Evolutionary conservation across 2,113 vertebrate species (phyloP).

Genomic region (Pithys albifrons): DNA sequence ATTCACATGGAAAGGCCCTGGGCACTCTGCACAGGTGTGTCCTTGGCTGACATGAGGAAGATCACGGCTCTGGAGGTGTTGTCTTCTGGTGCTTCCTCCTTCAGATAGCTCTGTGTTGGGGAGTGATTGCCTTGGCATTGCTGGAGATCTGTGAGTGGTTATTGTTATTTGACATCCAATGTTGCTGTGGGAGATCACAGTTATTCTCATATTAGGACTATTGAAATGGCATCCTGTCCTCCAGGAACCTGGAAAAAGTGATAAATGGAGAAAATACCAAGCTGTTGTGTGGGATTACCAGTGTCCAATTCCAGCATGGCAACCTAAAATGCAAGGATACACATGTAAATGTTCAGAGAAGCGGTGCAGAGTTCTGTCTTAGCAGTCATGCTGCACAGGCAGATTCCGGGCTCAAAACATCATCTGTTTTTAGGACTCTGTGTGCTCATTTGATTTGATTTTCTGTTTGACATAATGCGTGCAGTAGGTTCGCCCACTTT

Average conservation of each 20-base stretch:
- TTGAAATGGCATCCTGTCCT: not conserved
- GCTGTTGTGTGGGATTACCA: not conserved
- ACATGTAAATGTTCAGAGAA: not conserved
- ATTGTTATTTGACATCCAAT: not conserved
- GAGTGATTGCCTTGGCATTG: not conserved
- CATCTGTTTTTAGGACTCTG: not conserved
- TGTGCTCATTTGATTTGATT: not conserved
- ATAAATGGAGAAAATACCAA: not conserved
- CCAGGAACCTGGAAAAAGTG: not conserved
- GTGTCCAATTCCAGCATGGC: not conserved
- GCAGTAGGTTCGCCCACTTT: not conserved
- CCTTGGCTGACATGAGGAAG: not conserved
- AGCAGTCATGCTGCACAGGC: not conserved
- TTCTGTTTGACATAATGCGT: fast-evolving
- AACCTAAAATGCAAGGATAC: not conserved
- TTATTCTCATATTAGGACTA: not conserved
- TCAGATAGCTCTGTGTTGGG: not conserved
- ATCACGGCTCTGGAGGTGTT: not conserved
- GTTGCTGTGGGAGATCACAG: not conserved
- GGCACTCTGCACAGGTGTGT: not conserved
- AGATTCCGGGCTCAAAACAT: not conserved
- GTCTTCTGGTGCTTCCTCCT: not conserved
- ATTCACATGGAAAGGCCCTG: not conserved
- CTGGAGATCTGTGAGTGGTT: not conserved
- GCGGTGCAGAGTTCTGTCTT: not conserved